A percentile compares a stretch with the other conserved stretches of the same genome.
Evolutionary conservation across 1,140 invertebrate genomes (phyloP).

Genomic region (Rhagoletis zephyria): DNA sequence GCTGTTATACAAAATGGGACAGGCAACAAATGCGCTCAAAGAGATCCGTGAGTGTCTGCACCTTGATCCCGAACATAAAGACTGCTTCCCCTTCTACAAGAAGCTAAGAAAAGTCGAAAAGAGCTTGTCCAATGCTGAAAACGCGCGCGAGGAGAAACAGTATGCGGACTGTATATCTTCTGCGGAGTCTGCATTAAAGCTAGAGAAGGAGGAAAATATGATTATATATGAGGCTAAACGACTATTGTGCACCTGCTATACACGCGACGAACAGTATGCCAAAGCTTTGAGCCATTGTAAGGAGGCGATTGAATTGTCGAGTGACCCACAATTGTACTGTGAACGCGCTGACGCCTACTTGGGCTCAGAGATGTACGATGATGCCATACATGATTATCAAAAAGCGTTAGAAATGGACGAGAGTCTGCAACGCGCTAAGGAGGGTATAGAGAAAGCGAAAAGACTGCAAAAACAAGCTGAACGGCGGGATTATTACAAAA

Average conservation of each 20-base stretch:
- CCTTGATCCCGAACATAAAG: slow-evolving; percentile 96
- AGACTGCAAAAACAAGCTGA: slow-evolving; percentile 95
- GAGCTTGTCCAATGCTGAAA: slow-evolving; percentile 83
- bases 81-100: slow-evolving; percentile 97
- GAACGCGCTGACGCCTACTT: slow-evolving; percentile 95
- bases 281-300: slow-evolving; percentile 84
- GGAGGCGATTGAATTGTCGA: slow-evolving; percentile 84
- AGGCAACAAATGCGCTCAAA: slow-evolving; percentile 91
- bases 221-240: slow-evolving; percentile 84
- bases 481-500: slow-evolving; percentile 98
- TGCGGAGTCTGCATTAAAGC: slow-evolving; percentile 79
- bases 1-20: slow-evolving; percentile 91
- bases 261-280: slow-evolving; percentile 80
- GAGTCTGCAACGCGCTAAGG: slow-evolving; percentile 86
- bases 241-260: slow-evolving; percentile 83
- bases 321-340: slow-evolving; percentile 86
- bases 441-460: slow-evolving; percentile 91
- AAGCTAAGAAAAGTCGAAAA: slow-evolving; percentile 97
- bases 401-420: slow-evolving; percentile 90
- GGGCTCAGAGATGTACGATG: slow-evolving; percentile 91
- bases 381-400: slow-evolving; percentile 91
- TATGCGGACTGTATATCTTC: slow-evolving; percentile 84
- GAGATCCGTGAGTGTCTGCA: slow-evolving; percentile 98
- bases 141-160: slow-evolving; percentile 80
- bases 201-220: slow-evolving; percentile 81